A percentile compares a stretch with the other conserved stretches of the same genome.
Conservation (phyloP, 2,113 vertebrate genomes). For the Ammodytes marinus region DNA sequence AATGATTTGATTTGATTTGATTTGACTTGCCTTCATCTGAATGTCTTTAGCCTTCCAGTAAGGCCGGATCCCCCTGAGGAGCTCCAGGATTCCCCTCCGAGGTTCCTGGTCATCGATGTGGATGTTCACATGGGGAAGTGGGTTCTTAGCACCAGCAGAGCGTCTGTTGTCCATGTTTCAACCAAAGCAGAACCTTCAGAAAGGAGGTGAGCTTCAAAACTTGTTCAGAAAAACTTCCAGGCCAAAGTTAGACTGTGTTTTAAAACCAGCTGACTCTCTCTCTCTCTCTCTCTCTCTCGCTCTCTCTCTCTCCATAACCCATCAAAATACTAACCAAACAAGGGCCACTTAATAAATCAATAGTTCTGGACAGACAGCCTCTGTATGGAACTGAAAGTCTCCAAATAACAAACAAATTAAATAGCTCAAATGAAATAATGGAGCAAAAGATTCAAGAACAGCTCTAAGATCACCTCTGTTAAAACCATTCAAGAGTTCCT, state of each 20-base stretch:
- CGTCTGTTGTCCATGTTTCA: constrained; percentile 53
- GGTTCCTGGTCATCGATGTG: constrained; percentile 72
- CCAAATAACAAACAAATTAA: neutral
- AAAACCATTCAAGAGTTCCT: neutral
- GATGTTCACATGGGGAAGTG: constrained; percentile 76
- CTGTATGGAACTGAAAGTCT: neutral
- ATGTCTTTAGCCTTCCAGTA: constrained; percentile 80
- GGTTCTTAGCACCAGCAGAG: neutral
- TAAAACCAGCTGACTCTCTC: neutral
- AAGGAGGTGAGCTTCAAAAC: neutral
- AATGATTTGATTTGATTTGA: too few species aligned
- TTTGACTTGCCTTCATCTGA: constrained; percentile 81
- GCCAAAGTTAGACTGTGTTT: neutral
- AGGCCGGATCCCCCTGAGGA: constrained; percentile 79
- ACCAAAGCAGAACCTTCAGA: neutral
- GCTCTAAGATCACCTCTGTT: neutral
- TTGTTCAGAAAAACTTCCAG: neutral
- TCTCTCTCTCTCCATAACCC: too few species aligned
- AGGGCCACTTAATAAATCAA: neutral
- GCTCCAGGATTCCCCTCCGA: constrained; percentile 68
- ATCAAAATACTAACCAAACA: neutral
- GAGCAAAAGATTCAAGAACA: neutral
- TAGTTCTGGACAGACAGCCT: neutral
- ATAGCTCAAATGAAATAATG: neutral
- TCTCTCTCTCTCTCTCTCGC: too few species aligned